phyloP scores from a whole-genome alignment of 2,113 vertebrate genomes.

The Erythrolamprus reginae region DNA sequence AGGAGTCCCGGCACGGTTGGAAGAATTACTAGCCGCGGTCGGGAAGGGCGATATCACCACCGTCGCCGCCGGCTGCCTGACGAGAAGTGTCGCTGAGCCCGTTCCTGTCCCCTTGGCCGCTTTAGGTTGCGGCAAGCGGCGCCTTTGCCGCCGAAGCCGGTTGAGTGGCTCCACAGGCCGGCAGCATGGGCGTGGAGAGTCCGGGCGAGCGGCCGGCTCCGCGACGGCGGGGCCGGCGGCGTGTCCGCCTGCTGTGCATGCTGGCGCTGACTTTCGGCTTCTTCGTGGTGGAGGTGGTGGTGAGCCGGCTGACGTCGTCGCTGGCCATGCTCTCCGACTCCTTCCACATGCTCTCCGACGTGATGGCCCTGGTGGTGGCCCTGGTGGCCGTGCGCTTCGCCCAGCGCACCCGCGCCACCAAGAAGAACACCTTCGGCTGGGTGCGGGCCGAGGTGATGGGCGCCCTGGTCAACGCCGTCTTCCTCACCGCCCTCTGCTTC shows the following conservation, averaged over 20 bases:
- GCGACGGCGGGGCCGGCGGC: slow-evolving; percentile 66
- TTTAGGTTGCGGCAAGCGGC: not conserved
- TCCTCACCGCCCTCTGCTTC: slow-evolving; percentile 96
- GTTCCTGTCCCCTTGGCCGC: slow-evolving; percentile 4
- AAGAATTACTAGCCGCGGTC: not conserved
- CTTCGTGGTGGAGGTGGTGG: slow-evolving; percentile 94
- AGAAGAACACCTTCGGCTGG: slow-evolving; percentile 97
- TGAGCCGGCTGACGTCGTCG: slow-evolving; percentile 87
- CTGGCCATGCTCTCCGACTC: slow-evolving; percentile 98
- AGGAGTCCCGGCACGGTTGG: not conserved
- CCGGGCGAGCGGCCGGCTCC: slow-evolving; percentile 51
- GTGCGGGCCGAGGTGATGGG: slow-evolving; percentile 98
- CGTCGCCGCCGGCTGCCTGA: not conserved
- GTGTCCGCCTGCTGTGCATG: slow-evolving; percentile 90
- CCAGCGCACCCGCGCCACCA: slow-evolving; percentile 87
- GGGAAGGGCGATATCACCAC: not conserved
- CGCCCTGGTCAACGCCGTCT: slow-evolving; percentile 94
- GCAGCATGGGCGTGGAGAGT: not conserved
- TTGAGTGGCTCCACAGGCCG: not conserved
- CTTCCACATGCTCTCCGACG: slow-evolving; percentile 97
- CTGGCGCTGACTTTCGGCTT: slow-evolving; percentile 88
- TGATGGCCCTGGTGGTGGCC: slow-evolving; percentile 91
- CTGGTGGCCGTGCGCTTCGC: slow-evolving; percentile 95
- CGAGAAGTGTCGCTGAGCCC: not conserved
- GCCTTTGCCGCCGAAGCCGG: not conserved